phyloP scores from a whole-genome alignment of 2,113 vertebrate genomes.

The Chroicocephalus ridibundus region DNA sequence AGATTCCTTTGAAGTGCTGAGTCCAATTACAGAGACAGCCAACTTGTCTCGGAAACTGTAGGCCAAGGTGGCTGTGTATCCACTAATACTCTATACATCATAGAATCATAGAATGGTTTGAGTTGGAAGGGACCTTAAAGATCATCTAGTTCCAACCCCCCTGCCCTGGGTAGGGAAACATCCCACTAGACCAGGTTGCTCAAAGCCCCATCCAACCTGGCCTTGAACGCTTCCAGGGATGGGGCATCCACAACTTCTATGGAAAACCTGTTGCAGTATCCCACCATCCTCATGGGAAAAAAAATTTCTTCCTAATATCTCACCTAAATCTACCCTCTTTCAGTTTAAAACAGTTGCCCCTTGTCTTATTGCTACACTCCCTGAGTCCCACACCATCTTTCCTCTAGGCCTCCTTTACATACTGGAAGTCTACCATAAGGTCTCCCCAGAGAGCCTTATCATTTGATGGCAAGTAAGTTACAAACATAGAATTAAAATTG shows the following conservation, averaged over 20 bases:
- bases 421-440: not conserved
- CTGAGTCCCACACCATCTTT: not conserved
- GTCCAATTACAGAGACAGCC: not conserved
- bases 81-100: not conserved
- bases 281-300: too few relatives aligned
- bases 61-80: fast-evolving
- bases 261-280: not conserved
- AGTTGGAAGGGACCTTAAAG: too few relatives aligned
- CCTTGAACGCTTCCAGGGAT: too few relatives aligned
- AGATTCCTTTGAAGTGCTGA: not conserved
- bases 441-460: not conserved
- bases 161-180: too few relatives aligned
- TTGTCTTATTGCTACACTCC: not conserved
- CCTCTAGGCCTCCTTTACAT: not conserved
- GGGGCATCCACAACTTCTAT: too few relatives aligned
- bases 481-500: not conserved
- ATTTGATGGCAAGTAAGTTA: not conserved
- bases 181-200: too few relatives aligned
- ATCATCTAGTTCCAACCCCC: too few relatives aligned
- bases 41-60: not conserved
- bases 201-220: too few relatives aligned
- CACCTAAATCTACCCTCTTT: too few relatives aligned
- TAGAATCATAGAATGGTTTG: not conserved
- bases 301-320: too few relatives aligned
- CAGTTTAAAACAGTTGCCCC: not conserved